phyloP scores from a whole-genome alignment of 1,140 invertebrate species.

The Helicorthomorpha holstii region DNA sequence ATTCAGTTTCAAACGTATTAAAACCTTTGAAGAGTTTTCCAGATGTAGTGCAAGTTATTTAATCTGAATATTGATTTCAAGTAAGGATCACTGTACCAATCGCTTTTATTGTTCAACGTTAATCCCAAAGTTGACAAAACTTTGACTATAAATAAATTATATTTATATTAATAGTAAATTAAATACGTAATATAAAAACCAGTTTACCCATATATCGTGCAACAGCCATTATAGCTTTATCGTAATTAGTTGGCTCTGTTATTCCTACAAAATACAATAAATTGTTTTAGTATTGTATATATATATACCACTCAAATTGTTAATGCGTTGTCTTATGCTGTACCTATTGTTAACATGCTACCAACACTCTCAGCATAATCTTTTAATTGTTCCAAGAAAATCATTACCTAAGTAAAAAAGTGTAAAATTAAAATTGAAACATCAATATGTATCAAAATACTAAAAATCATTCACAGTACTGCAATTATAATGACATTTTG shows the following conservation, averaged over 20 bases:
- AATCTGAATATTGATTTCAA: slow-evolving; percentile 66
- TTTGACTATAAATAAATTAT: slow-evolving; percentile 1
- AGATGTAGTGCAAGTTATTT: slow-evolving; percentile 84
- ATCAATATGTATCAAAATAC: too few species aligned
- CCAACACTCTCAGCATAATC: slow-evolving; percentile 60
- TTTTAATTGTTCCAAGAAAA: slow-evolving; percentile 61
- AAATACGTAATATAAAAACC: background rate
- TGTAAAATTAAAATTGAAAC: too few species aligned
- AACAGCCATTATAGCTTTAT: slow-evolving; percentile 37
- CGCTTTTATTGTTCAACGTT: slow-evolving; percentile 53
- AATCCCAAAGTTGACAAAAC: slow-evolving; percentile 69
- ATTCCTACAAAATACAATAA: too few species aligned
- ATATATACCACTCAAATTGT: too few species aligned
- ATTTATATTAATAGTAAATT: background rate
- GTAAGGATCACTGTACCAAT: slow-evolving; percentile 51
- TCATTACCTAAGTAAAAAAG: slow-evolving; percentile 28
- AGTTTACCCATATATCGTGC: slow-evolving; percentile 54
- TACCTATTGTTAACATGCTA: slow-evolving; percentile 39
- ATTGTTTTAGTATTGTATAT: too few species aligned
- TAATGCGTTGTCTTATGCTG: too few species aligned
- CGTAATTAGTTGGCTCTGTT: too few species aligned
- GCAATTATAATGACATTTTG: too few species aligned
- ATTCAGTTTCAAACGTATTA: slow-evolving; percentile 7
- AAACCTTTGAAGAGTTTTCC: slow-evolving; percentile 66
- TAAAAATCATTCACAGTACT: too few species aligned